Evolutionary conservation across 1,140 invertebrate genomes (phyloP).

Genomic region (Riptortus pedestris): DNA sequence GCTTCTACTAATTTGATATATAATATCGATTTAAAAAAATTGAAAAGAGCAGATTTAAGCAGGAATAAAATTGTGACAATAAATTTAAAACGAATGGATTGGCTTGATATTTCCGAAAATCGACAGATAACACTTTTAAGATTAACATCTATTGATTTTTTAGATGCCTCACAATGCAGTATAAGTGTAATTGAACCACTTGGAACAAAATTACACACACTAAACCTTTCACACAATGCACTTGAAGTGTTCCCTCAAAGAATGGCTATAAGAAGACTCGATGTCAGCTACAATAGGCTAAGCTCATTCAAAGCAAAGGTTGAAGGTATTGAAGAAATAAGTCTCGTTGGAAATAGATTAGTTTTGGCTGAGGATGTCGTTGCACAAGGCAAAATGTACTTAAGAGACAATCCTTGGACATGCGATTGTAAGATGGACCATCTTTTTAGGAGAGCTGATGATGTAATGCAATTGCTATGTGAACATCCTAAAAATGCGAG

Average conservation of each 20-base stretch:
- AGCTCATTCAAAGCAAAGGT: neutral
- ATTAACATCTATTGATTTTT: neutral
- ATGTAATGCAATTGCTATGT: neutral
- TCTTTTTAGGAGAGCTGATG: neutral
- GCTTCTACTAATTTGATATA: neutral
- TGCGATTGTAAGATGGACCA: slow-evolving; percentile 5
- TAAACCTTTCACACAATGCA: slow-evolving; percentile 1
- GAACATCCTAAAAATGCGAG: neutral
- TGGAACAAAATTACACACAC: neutral
- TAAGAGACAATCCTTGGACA: slow-evolving; percentile 3
- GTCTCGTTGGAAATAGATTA: neutral
- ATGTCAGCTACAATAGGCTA: slow-evolving; percentile 6
- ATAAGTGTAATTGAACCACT: neutral
- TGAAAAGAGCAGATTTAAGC: neutral
- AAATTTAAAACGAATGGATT: neutral
- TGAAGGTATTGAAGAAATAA: neutral
- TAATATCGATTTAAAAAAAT: neutral
- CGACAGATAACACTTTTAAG: neutral
- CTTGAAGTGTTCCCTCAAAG: neutral
- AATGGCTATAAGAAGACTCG: neutral
- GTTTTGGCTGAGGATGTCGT: slow-evolving; percentile 5
- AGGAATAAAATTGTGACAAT: neutral
- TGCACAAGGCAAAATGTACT: neutral
- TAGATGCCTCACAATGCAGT: neutral
- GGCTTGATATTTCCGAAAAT: neutral